A percentile compares a stretch with the other conserved stretches of the same genome.
These are phyloP conservation scores for Diploptera punctata DNA, from an alignment of 2,888 invertebrate species.

Conservation along the genomic window DNA sequence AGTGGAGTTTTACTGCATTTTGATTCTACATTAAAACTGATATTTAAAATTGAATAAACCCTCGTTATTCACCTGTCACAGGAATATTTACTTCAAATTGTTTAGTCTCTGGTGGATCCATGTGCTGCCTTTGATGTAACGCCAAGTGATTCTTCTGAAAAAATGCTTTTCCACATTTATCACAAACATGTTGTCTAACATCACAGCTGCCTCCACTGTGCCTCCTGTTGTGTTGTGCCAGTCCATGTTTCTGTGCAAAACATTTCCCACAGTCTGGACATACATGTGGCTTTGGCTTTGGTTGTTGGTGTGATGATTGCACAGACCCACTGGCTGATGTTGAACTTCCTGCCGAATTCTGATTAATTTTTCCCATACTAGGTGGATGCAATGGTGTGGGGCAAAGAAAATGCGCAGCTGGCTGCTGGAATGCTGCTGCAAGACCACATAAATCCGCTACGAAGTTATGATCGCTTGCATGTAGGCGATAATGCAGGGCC, in stretches of 20 bases:
- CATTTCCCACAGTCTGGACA: conserved; percentile 83
- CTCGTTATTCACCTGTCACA: conserved; percentile 14
- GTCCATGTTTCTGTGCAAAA: conserved; percentile 82
- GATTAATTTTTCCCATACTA: conserved; percentile 10
- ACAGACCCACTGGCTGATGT: conserved; percentile 36
- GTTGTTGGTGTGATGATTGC: conserved; percentile 50
- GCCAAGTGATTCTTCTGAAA: conserved; percentile 86
- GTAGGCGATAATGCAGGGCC: conserved; percentile 78
- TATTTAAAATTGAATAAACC: too few species aligned
- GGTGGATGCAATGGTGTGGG: conserved; percentile 34
- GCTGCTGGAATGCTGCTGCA: conserved; percentile 74
- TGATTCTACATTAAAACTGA: too few species aligned
- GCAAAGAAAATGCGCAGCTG: conserved; percentile 46
- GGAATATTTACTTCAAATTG: conserved; percentile 27
- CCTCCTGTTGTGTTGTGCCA: conserved; percentile 79
- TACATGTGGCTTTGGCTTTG: conserved; percentile 76
- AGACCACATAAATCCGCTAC: conserved; percentile 82
- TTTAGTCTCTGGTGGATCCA: conserved; percentile 61
- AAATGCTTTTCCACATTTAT: conserved; percentile 83
- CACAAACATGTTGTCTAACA: conserved; percentile 78
- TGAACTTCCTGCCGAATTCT: conserved; percentile 12
- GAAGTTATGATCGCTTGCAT: conserved; percentile 80
- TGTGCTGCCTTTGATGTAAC: conserved; percentile 82
- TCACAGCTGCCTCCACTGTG: conserved; percentile 71
- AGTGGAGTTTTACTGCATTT: too few species aligned